Evolutionary conservation across 1,140 invertebrate genomes (phyloP), one percentile per base, ranked within the genome.

Genomic region (Pseudomyrmex concolor): DNA sequence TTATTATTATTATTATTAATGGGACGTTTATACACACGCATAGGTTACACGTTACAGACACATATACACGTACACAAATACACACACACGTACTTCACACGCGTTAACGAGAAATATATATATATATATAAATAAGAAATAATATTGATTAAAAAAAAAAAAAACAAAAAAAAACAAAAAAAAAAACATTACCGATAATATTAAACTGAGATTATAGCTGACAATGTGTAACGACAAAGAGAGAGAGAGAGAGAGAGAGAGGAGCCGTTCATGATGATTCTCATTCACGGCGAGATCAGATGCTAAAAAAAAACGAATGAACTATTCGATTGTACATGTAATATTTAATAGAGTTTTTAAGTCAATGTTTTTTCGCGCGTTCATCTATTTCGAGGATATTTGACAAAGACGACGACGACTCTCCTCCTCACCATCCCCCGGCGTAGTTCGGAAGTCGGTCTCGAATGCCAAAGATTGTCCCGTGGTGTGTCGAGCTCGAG

Each of bases 271-370:
- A 34, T 34, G 34, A 34, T 34, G 34, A 34, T 34, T 34, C 34
- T 34, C 34, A 34, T 34, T 34, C 34, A 34, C 34, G 34, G 34
- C 34, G 34, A 34, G 34, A 34, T 34, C 5, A 34, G 34, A 34
- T 34, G 34, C 25, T 34, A 7, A 12, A 51, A 50, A 10, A 50
- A 60, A 22, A 19, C 48, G 78, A 70, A 70, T 43, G 71, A 55
- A 48, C 12, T 63, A 70, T 34, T 34, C 17, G 67, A 83, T 64
- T 13, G 80, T 48, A 60, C 90, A 78, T 34, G 34, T 34, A 34
- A 34, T 89, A 90, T 91, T 91, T 89, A 88, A 89, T 92, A 91
- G 90, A 90, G 89, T 91, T 90, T 92, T 90, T 84, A 83, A 90
- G 76, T 83, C 60, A 54, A 74, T 73, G 72, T 78, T 48, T 73